phyloP scores from a whole-genome alignment of 2,888 invertebrate species.

The Seira sanloemensis region DNA sequence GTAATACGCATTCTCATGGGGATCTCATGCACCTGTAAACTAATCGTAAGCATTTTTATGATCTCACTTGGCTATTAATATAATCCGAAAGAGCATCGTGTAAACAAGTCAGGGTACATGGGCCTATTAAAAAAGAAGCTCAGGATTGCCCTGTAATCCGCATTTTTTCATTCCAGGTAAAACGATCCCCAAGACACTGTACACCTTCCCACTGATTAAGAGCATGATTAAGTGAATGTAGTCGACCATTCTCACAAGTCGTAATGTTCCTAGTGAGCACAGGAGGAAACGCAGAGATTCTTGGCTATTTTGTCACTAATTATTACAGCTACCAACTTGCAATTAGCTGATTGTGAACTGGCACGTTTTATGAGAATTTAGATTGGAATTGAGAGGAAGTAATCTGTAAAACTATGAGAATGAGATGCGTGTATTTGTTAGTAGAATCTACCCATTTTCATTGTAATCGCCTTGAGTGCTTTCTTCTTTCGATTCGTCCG shows the following conservation, averaged over 20 bases:
- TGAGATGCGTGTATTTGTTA: not conserved
- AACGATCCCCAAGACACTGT: not conserved
- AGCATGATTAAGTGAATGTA: not conserved
- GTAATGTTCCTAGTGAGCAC: not conserved
- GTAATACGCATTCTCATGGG: constrained; percentile 15
- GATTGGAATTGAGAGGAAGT: not conserved
- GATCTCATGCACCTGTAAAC: constrained; percentile 16
- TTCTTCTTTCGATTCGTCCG: too few relatives aligned
- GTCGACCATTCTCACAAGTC: not conserved
- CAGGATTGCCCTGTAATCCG: not conserved
- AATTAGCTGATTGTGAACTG: not conserved
- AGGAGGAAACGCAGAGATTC: not conserved
- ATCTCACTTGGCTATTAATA: constrained; percentile 49
- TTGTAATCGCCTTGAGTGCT: not conserved
- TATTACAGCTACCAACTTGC: not conserved
- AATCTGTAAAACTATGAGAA: not conserved
- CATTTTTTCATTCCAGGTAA: not conserved
- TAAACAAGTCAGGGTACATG: constrained; percentile 27
- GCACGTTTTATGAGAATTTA: not conserved
- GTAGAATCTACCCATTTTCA: too few relatives aligned
- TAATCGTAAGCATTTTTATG: constrained; percentile 22
- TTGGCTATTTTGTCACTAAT: not conserved
- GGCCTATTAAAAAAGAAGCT: not conserved
- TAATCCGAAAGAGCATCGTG: constrained; percentile 39
- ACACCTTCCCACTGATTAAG: not conserved